A percentile compares a stretch with the other conserved stretches of the same genome.
Conservation (phyloP, 2,113 vertebrate genomes). For the Dermatemys mawii region DNA sequence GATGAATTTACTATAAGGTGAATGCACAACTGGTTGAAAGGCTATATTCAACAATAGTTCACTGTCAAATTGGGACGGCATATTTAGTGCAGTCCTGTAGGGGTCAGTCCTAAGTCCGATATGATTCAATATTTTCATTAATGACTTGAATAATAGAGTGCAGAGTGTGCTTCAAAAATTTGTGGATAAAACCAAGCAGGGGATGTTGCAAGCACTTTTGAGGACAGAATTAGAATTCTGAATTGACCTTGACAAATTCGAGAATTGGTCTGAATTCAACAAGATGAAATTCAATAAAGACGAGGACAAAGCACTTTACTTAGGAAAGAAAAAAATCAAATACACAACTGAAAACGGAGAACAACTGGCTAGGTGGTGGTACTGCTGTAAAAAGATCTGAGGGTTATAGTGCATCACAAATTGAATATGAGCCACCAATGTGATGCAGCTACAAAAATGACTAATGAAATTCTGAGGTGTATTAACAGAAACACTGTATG, state of each 20-base stretch:
- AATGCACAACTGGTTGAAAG: neutral
- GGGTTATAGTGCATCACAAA: neutral
- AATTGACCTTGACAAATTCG: neutral
- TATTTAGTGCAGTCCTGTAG: neutral
- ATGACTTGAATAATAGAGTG: neutral
- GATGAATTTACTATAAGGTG: neutral
- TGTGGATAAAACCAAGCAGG: neutral
- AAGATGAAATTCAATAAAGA: neutral
- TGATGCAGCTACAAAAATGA: neutral
- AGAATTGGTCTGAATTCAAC: neutral
- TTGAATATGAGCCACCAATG: neutral
- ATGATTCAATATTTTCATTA: no score
- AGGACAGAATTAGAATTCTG: neutral
- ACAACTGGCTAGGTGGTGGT: neutral
- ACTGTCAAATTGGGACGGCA: neutral
- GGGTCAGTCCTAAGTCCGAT: neutral
- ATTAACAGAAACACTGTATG: no score
- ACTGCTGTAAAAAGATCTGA: neutral
- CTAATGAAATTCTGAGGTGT: no score
- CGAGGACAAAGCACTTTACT: neutral
- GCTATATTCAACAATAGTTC: neutral
- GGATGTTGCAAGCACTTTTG: neutral
- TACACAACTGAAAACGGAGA: neutral
- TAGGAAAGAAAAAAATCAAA: neutral
- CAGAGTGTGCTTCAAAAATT: neutral